Percentiles rank a stretch among this genome's conserved stretches.
Evolutionary conservation across 2,888 invertebrate species (phyloP).

Genomic region (Hanleya hanleyi): DNA sequence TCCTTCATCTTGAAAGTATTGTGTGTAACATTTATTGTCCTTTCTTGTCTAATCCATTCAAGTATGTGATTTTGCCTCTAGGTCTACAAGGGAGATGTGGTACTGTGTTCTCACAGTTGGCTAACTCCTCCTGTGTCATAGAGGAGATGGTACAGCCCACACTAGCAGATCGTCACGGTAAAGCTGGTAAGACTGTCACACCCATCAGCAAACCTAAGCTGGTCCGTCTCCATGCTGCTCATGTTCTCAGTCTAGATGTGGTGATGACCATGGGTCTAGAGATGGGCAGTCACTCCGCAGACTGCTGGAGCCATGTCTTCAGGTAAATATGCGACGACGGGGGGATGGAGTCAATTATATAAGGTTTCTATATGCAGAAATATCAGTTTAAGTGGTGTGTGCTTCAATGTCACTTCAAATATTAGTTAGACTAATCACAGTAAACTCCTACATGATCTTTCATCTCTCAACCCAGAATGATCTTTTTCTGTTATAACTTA

Average conservation of each 20-base stretch:
- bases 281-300: slow-evolving; percentile 91
- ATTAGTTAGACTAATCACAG: too few relatives aligned
- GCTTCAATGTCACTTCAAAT: too few relatives aligned
- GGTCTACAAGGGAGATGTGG: slow-evolving; percentile 92
- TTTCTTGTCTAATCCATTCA: neutral
- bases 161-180: slow-evolving; percentile 30
- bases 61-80: slow-evolving; percentile 51
- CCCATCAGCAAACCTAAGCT: slow-evolving; percentile 55
- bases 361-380: too few relatives aligned
- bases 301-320: slow-evolving; percentile 97
- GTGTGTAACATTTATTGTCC: neutral
- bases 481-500: too few relatives aligned
- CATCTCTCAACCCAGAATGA: too few relatives aligned
- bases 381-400: too few relatives aligned
- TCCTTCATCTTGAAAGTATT: neutral
- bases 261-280: slow-evolving; percentile 90
- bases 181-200: slow-evolving; percentile 39
- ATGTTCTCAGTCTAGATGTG: slow-evolving; percentile 93
- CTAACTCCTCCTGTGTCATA: slow-evolving; percentile 90
- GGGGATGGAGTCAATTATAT: too few relatives aligned
- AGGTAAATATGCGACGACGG: slow-evolving; percentile 72
- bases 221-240: slow-evolving; percentile 84
- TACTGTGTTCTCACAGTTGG: slow-evolving; percentile 88
- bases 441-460: too few relatives aligned
- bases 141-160: slow-evolving; percentile 65